Evolutionary conservation across 2,113 vertebrate genomes (phyloP).

Genomic region (Campylomormyrus tamandua): DNA sequence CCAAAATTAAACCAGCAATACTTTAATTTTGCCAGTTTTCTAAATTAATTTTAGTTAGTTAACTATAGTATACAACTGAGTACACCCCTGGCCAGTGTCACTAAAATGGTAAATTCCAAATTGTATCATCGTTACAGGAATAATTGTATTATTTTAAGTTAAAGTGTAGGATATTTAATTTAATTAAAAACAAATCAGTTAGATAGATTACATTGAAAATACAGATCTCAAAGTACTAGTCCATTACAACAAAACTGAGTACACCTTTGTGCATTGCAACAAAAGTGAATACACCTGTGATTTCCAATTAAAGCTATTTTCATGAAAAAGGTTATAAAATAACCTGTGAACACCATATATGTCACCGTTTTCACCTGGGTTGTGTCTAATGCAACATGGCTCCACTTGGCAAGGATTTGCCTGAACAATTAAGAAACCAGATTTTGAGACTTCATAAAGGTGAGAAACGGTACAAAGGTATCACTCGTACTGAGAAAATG

Average conservation of each 20-base stretch:
- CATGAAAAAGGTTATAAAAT: neutral
- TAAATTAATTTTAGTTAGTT: neutral
- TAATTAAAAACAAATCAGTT: neutral
- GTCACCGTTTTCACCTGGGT: no score
- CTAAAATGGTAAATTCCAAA: neutral
- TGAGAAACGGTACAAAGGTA: no score
- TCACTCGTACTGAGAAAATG: no score
- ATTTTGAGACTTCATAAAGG: no score
- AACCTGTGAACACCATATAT: no score
- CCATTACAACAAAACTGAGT: neutral
- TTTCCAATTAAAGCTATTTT: neutral
- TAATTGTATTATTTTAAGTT: neutral
- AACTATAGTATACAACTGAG: neutral
- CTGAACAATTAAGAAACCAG: no score
- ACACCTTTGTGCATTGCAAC: neutral
- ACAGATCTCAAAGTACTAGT: no score
- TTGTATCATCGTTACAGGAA: neutral
- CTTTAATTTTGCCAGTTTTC: neutral
- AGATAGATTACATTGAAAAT: no score
- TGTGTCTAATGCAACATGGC: no score
- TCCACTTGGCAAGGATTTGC: no score
- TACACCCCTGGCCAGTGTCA: neutral
- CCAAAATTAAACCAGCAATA: neutral
- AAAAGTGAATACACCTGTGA: no score
- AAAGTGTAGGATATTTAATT: neutral